Conservation (phyloP, 2,888 invertebrate genomes). For the Caenorhabditis parvicauda region DNA sequence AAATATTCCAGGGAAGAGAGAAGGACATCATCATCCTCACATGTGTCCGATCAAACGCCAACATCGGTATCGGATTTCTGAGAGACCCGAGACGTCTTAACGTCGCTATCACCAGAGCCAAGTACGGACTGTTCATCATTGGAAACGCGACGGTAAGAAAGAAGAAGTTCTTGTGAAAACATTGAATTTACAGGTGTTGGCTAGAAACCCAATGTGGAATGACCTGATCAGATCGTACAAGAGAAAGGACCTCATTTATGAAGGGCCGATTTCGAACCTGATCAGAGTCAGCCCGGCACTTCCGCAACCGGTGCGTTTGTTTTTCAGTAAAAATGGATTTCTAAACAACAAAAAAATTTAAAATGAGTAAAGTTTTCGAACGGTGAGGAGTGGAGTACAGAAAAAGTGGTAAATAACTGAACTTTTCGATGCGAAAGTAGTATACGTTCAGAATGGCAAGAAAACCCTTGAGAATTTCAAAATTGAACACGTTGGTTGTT, state of each 20-base stretch:
- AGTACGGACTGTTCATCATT: constrained; percentile 8
- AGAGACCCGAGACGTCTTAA: constrained; percentile 8
- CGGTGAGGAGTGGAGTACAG: too few relatives aligned
- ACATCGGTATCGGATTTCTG: constrained; percentile 9
- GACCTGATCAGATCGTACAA: constrained; percentile 73
- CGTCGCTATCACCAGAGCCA: constrained; percentile 17
- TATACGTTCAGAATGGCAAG: too few relatives aligned
- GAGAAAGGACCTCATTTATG: constrained; percentile 71
- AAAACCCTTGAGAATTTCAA: too few relatives aligned
- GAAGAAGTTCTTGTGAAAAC: too few relatives aligned
- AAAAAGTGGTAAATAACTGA: too few relatives aligned
- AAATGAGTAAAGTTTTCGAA: too few relatives aligned
- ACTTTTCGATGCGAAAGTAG: too few relatives aligned
- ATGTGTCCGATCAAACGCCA: constrained; percentile 9
- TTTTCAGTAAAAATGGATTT: too few relatives aligned
- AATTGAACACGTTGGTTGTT: too few relatives aligned
- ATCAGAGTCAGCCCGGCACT: constrained; percentile 95
- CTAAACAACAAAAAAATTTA: too few relatives aligned
- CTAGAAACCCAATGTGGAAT: constrained; percentile 96
- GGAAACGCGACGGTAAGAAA: too few relatives aligned
- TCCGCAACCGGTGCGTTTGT: constrained; percentile 79
- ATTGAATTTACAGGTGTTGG: constrained; percentile 72
- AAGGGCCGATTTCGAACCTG: constrained; percentile 92
- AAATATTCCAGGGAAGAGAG: constrained; percentile 19
- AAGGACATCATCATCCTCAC: constrained; percentile 11